These are phyloP conservation scores for Struthidea cinerea DNA, from an alignment of 2,113 vertebrate genomes.

Conservation along the genomic window DNA sequence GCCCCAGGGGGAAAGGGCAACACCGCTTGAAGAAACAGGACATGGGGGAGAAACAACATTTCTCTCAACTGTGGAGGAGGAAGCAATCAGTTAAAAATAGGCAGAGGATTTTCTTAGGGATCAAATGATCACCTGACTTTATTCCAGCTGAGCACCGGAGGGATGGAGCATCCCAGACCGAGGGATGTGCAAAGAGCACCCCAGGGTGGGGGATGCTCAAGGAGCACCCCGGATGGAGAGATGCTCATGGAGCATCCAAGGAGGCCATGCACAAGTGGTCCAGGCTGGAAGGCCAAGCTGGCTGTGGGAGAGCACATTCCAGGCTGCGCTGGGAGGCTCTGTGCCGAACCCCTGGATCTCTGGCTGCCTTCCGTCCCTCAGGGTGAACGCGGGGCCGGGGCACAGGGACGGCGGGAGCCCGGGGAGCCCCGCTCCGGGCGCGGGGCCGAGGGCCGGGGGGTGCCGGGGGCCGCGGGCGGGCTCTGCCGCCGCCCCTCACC, in stretches of 20 bases:
- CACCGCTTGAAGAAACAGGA: accelerated
- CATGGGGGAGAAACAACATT: background rate
- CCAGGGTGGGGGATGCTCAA: background rate
- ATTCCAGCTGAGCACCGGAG: background rate
- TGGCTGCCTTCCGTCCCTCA: background rate
- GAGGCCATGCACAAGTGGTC: background rate
- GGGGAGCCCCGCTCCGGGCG: background rate
- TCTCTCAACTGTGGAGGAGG: background rate
- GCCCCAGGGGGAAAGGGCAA: no score
- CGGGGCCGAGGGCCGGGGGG: background rate
- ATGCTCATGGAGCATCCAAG: background rate
- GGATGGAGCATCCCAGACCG: background rate
- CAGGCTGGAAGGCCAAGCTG: background rate
- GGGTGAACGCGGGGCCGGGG: background rate
- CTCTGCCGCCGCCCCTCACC: slow-evolving; percentile 68
- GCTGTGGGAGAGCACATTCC: background rate
- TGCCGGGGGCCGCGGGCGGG: background rate
- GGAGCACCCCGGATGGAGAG: background rate
- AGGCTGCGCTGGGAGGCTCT: background rate
- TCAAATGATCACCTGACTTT: background rate
- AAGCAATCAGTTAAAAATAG: background rate
- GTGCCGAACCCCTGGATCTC: background rate
- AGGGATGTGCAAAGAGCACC: background rate
- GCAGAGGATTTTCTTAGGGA: background rate
- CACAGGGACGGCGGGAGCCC: background rate